Conservation (phyloP, 2,888 invertebrate species). For the Dione vanillae region DNA sequence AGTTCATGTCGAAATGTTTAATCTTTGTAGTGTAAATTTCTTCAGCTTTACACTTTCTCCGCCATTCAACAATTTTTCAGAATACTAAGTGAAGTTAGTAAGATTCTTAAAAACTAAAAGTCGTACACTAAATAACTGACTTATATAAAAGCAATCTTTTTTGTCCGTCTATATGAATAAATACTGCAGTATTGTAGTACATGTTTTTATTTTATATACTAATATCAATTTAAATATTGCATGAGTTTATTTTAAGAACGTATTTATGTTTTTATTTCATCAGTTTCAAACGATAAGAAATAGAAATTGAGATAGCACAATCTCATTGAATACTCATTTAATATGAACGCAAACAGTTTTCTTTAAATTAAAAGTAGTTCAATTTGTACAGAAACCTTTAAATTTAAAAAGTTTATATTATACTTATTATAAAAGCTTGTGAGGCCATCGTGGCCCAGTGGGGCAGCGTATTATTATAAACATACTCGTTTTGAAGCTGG, state of each 20-base stretch:
- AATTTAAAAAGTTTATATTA: neutral
- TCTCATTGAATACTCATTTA: no score
- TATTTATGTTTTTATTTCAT: conserved; percentile 1
- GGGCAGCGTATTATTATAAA: no score
- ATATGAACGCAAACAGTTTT: neutral
- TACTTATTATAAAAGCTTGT: neutral
- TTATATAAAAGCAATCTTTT: no score
- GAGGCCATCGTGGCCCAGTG: no score
- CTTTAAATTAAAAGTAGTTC: neutral
- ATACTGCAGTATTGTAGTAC: neutral
- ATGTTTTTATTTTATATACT: neutral
- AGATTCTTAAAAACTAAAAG: no score
- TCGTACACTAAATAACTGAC: no score
- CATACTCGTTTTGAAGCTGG: no score
- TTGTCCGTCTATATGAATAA: no score
- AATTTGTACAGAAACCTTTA: neutral
- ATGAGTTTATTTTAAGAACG: neutral
- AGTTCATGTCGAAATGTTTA: neutral
- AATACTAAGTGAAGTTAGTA: no score
- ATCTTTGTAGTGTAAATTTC: neutral
- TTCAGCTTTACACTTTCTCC: no score
- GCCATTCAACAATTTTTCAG: no score
- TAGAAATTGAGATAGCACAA: neutral
- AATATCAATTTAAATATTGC: neutral
- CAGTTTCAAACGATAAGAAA: neutral